Conservation (phyloP, 2,888 invertebrate species). For the Cheilosia urbana region DNA sequence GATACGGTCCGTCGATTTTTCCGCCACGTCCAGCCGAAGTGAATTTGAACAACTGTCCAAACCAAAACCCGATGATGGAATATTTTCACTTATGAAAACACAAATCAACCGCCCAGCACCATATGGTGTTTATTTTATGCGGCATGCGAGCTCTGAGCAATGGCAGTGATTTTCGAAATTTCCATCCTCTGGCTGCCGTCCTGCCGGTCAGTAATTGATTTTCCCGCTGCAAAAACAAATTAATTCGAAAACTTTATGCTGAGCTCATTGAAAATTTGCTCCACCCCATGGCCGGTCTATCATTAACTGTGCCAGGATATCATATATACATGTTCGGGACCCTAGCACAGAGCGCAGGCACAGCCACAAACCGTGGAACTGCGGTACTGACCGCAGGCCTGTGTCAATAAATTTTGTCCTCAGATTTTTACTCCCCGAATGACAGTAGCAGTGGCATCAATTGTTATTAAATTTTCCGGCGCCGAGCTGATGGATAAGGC, state of each 20-base stretch:
- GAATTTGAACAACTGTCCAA: not conserved
- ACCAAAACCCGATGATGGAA: conserved; percentile 3
- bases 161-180: conserved; percentile 26
- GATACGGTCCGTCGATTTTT: no score
- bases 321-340: not conserved
- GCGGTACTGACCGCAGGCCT: conserved; percentile 58
- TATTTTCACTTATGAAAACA: conserved; percentile 27
- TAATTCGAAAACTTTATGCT: conserved; percentile 63
- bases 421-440: conserved; percentile 51
- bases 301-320: conserved; percentile 30
- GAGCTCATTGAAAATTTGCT: conserved; percentile 59
- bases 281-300: conserved; percentile 1
- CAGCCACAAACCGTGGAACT: conserved; percentile 32
- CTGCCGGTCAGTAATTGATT: conserved; percentile 59
- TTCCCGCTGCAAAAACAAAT: conserved; percentile 59
- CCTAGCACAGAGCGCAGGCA: not conserved
- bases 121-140: conserved; percentile 50
- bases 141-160: conserved; percentile 23
- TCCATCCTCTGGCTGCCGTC: not conserved
- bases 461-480: conserved; percentile 62
- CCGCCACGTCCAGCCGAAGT: no score
- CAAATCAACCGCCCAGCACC: conserved; percentile 17
- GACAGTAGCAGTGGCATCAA: conserved; percentile 41
- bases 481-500: conserved; percentile 36
- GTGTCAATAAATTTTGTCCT: conserved; percentile 61